Evolutionary conservation across 2,888 invertebrate species (phyloP), one percentile per base, ranked within the genome.

Genomic region (Ophion obscuratus): DNA sequence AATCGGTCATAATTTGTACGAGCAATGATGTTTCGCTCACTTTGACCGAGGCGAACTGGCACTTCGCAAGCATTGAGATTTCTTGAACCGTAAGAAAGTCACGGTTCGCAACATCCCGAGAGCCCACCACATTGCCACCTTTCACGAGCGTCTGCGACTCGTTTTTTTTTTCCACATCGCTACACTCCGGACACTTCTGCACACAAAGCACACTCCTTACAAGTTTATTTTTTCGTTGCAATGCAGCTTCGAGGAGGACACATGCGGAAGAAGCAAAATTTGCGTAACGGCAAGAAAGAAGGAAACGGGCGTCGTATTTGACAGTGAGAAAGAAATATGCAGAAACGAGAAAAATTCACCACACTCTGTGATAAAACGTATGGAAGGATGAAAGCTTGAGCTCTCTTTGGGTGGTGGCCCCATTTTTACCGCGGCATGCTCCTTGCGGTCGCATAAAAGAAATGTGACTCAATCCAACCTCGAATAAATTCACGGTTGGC

Each of bases 1-100:
- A 66, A 74, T 73, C 11, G 59, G 17, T 11, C 47, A 24, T 59
- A 44, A 17, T 36, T 57, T 27, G 47, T n/a, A n/a, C 6, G 68
- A 40, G 62, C 44, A 24, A 57, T 44, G 57, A 80, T 36, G 81
- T 84, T 53, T 74, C 85, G 85, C 74, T 85, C 62, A 74, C 81
- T 85, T 68, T 68, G 85, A 81, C 81, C 78, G 71, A 59, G 11
- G 20, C 20, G 71, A n/a, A 57, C 47, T n/a, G 40, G 27, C 47
- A 53, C 53, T 57, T 67, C 24, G 40, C 57, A 70, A 66, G 81
- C 66, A 47, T 44, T 61, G 84, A 64, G 82, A 81, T 66, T 62
- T 77, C 77, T 70, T 79, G 82, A 85, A 79, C 82, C 75, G 78
- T 81, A 67, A 78, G 24, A 78, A 81, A 77, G 82, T 78, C 82